Evolutionary conservation across 2,113 vertebrate genomes (phyloP).

Genomic region (Laticauda colubrina): DNA sequence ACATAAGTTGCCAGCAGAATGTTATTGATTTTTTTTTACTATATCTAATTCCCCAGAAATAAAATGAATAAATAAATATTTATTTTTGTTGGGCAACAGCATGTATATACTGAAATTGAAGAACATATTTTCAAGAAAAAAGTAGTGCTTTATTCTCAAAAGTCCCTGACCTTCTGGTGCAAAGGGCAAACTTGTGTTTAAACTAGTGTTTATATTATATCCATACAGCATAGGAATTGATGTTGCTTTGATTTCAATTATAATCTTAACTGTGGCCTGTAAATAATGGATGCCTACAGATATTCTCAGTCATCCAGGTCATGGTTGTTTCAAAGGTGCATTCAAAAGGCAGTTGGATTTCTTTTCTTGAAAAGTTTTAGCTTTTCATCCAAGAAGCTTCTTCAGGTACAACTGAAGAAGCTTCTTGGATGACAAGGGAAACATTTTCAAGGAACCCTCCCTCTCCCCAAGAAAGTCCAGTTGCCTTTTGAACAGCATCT

Average conservation of each 20-base stretch:
- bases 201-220: not conserved
- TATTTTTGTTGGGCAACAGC: not conserved
- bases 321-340: not conserved
- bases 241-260: not conserved
- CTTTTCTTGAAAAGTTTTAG: not conserved
- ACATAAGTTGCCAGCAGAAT: conserved; percentile 43
- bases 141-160: not conserved
- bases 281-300: not conserved
- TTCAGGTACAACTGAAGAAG: too few species aligned
- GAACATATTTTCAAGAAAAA: not conserved
- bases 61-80: too few species aligned
- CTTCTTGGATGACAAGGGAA: not conserved
- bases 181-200: not conserved
- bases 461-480: not conserved
- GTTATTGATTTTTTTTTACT: not conserved
- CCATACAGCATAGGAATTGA: not conserved
- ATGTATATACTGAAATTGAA: not conserved
- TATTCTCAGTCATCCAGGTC: not conserved
- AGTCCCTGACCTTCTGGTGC: not conserved
- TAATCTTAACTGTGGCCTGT: not conserved
- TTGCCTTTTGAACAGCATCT: not conserved
- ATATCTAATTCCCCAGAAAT: not conserved
- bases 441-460: not conserved
- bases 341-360: not conserved
- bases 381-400: not conserved